Base-by-base conservation (phyloP, 2,888 invertebrate genomes). In the Catocala sponsa region DNA sequence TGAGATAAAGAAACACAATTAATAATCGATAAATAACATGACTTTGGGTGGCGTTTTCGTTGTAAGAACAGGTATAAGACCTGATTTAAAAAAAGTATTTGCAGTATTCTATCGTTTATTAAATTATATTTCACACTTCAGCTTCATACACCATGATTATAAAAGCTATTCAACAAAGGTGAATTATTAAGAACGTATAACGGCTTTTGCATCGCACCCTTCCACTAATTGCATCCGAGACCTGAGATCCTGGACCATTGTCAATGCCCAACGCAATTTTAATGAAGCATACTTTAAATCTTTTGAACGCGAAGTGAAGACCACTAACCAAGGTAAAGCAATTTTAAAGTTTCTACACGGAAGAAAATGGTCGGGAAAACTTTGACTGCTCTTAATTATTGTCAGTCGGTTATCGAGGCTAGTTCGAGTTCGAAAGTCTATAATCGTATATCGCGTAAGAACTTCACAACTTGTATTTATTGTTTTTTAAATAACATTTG, bases 251-350 rank as follows among this genome's bases (percentile, higher is more conserved):
- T 81, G 80, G 61, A 70, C 86, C 81, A 90, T 90, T 89, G 91
- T 89, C 83, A 85, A 85, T 82, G 74, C 67, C 79, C 82, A 82
- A 83, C 83, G 82, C 83, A 82, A 82, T 86, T 87, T 89, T 91
- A 92, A 92, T 91, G 91, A 91, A 91, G 89, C 85, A 83, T 88
- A 84, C 86, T 90, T 87, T 84, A 81, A 88, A 90, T 88, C 87
- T 88, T 88, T 88, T 88, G 85, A 79, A 75, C 82, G 80, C 74
- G 78, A 80, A 81, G 74, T 76, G 77, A 79, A 79, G 80, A 81
- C 76, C 74, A 78, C 80, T 84, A 86, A 82, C 74, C 75, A 78
- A 87, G 85, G 86, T 88, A 84, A 81, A 86, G 84, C 86, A 88
- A 89, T 89, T 88, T 87, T 75, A 86, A 91, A 91, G 81, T 89